These are phyloP conservation scores for Parnassius smintheus DNA, from an alignment of 2,888 invertebrate species.

Conservation along the genomic window DNA sequence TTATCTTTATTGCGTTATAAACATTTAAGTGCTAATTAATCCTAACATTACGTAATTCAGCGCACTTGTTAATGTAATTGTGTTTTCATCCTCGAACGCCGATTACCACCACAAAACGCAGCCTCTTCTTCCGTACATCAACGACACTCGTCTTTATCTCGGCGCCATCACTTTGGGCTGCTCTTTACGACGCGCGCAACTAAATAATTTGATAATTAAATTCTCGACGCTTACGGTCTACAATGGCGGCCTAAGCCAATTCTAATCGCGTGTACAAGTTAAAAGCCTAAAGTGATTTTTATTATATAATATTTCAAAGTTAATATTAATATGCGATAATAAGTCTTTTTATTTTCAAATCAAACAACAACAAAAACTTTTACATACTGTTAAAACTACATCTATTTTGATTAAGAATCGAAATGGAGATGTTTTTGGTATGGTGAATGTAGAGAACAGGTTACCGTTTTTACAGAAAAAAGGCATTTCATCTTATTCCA, in stretches of 20 bases:
- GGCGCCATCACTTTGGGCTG: slow-evolving; percentile 7
- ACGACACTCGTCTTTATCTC: background rate
- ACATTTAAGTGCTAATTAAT: background rate
- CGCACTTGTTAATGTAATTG: background rate
- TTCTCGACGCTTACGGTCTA: slow-evolving; percentile 40
- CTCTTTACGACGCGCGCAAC: slow-evolving; percentile 17
- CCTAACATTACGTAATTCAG: background rate
- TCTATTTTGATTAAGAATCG: too few species aligned
- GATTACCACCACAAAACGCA: slow-evolving; percentile 1
- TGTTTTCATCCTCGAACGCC: background rate
- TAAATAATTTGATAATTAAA: slow-evolving; percentile 60
- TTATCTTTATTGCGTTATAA: too few species aligned
- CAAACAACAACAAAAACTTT: too few species aligned
- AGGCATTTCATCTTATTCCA: too few species aligned
- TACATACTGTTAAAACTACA: too few species aligned
- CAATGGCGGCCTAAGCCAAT: slow-evolving; percentile 44
- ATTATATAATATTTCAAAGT: too few species aligned
- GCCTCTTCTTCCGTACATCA: background rate
- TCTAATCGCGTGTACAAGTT: slow-evolving; percentile 30
- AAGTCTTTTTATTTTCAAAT: too few species aligned
- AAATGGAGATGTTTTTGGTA: too few species aligned
- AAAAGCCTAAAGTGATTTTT: slow-evolving; percentile 23
- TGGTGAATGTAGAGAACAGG: too few species aligned
- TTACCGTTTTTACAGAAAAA: too few species aligned
- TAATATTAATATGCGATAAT: too few species aligned